Percentiles rank a stretch among this genome's conserved stretches.
These are phyloP conservation scores for Akabosia matsudoensis DNA, from an alignment of 1,140 invertebrate genomes.

Conservation along the genomic window DNA sequence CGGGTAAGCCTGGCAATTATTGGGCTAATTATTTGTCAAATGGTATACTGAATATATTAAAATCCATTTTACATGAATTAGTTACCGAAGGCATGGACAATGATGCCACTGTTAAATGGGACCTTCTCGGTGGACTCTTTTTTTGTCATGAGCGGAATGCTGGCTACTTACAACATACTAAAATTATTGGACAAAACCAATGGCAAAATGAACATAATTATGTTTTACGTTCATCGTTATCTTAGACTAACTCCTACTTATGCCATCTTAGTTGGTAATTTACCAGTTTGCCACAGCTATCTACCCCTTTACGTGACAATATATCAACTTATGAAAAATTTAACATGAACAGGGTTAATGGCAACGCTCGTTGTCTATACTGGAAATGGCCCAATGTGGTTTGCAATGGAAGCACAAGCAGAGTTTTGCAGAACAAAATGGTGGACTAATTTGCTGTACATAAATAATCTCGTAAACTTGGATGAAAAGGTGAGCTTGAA, in stretches of 20 bases:
- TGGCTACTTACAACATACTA: conserved; percentile 46
- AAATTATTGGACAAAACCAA: conserved; percentile 43
- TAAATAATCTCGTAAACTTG: conserved; percentile 56
- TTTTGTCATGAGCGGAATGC: conserved; percentile 50
- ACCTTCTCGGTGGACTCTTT: conserved; percentile 55
- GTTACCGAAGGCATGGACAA: conserved; percentile 1
- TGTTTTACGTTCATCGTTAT: conserved; percentile 44
- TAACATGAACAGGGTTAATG: too few relatives aligned
- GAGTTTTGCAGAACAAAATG: conserved; percentile 31
- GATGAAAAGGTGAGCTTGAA: background rate
- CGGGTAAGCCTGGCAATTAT: too few relatives aligned
- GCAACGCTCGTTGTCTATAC: conserved; percentile 46
- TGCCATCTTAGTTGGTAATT: background rate
- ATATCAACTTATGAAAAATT: too few relatives aligned
- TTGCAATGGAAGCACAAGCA: conserved; percentile 14
- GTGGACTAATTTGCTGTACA: conserved; percentile 47
- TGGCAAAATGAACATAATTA: conserved; percentile 44
- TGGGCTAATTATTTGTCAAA: too few relatives aligned
- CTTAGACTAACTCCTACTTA: conserved; percentile 44
- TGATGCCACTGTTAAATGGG: conserved; percentile 49
- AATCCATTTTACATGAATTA: too few relatives aligned
- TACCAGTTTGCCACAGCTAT: too few relatives aligned
- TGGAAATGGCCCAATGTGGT: conserved; percentile 43
- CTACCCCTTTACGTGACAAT: too few relatives aligned
- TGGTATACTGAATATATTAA: too few relatives aligned